Percentiles rank a stretch among this genome's conserved stretches.
Evolutionary conservation across 2,888 invertebrate species (phyloP).

Genomic region (Amphipyra tragopoginis): DNA sequence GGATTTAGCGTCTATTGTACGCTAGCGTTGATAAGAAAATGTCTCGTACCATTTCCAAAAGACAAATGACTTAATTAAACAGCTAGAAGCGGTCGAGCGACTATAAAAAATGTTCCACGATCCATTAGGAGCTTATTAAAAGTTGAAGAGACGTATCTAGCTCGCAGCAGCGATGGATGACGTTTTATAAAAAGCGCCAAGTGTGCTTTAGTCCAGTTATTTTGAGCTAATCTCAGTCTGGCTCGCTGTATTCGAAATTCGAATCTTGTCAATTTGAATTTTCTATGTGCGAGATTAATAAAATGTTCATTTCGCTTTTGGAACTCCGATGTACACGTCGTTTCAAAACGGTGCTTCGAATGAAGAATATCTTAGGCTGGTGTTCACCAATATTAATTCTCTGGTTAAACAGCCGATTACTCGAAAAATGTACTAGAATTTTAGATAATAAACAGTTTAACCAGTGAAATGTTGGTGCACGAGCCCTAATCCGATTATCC

Average conservation of each 20-base stretch:
- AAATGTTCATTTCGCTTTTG: conserved; percentile 12
- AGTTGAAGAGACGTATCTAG: conserved; percentile 49
- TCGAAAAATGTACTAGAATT: too few relatives aligned
- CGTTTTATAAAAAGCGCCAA: conserved; percentile 58
- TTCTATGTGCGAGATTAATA: conserved; percentile 30
- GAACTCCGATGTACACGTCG: background rate
- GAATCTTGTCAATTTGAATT: conserved; percentile 56
- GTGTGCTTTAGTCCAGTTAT: conserved; percentile 57
- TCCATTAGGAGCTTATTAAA: conserved; percentile 67
- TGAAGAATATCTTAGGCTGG: too few relatives aligned
- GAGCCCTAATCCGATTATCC: conserved; percentile 49
- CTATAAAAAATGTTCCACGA: conserved; percentile 48
- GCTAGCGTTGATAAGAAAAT: conserved; percentile 5
- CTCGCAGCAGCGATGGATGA: conserved; percentile 38
- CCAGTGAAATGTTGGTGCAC: too few relatives aligned
- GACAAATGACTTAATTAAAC: conserved; percentile 37
- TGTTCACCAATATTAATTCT: too few relatives aligned
- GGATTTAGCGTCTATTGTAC: conserved; percentile 6
- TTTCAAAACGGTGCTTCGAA: background rate
- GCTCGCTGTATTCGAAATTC: conserved; percentile 53
- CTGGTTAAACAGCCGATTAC: too few relatives aligned
- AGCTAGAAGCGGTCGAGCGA: conserved; percentile 8
- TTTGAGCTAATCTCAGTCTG: conserved; percentile 62
- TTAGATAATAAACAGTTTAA: too few relatives aligned
- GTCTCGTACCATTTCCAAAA: conserved; percentile 4